Evolutionary conservation across 2,888 invertebrate species (phyloP).

Genomic region (Leptopilina myrica): DNA sequence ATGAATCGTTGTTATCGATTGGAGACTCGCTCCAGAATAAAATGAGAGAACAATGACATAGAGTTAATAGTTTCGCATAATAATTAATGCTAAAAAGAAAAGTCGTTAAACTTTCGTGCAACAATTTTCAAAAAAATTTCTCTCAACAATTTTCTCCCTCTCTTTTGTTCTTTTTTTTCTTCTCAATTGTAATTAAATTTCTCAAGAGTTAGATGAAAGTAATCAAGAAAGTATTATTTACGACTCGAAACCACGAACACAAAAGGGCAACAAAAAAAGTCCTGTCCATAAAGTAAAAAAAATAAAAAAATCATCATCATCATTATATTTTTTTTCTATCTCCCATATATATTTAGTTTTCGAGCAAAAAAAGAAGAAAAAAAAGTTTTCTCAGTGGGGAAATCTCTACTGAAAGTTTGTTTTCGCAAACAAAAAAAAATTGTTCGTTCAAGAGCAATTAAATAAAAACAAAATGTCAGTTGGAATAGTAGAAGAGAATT

Average conservation of each 20-base stretch:
- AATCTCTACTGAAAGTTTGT: no score
- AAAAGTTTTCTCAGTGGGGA: no score
- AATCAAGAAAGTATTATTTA: slow-evolving; percentile 37
- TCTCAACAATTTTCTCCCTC: not conserved
- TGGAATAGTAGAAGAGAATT: no score
- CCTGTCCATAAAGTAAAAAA: not conserved
- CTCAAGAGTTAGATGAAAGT: slow-evolving; percentile 23
- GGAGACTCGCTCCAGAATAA: slow-evolving; percentile 14
- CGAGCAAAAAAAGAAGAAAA: not conserved
- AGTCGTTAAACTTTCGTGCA: slow-evolving; percentile 22
- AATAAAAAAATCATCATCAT: not conserved
- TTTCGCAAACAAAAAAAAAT: not conserved
- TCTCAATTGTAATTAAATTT: slow-evolving; percentile 13
- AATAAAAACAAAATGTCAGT: not conserved
- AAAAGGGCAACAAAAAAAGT: not conserved
- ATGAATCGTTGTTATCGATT: slow-evolving; percentile 25
- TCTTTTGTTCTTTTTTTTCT: not conserved
- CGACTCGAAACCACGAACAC: not conserved
- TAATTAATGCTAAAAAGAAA: slow-evolving; percentile 14
- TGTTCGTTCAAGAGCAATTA: not conserved
- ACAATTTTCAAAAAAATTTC: not conserved
- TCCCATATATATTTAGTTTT: not conserved
- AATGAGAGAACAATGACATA: not conserved
- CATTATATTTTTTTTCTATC: not conserved
- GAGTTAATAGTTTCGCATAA: not conserved